Percentiles rank a stretch among this genome's conserved stretches.
Evolutionary conservation across 2,113 vertebrate species (phyloP).

Genomic region (Empidonax alnorum): DNA sequence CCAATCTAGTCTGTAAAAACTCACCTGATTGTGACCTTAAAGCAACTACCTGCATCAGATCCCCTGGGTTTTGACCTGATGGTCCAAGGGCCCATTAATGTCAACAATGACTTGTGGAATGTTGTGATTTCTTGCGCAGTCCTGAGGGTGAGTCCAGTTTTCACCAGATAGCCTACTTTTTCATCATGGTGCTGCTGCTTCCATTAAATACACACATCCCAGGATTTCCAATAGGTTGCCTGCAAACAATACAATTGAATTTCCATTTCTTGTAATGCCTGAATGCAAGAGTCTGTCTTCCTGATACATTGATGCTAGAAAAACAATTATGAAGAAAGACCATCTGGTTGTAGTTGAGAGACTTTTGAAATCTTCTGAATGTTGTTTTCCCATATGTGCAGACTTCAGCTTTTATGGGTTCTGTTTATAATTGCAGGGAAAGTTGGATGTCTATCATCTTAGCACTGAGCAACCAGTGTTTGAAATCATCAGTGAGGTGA

Average conservation of each 20-base stretch:
- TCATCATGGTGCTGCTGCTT: neutral
- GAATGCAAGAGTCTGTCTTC: neutral
- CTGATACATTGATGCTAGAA: neutral
- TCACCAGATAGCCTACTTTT: neutral
- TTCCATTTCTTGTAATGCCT: neutral
- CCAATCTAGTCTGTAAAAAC: neutral
- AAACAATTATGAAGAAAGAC: neutral
- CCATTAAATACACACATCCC: neutral
- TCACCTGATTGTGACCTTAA: neutral
- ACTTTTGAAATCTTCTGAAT: neutral
- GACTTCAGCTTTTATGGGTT: neutral
- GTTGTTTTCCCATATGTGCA: neutral
- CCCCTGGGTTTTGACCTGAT: neutral
- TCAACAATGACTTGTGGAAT: neutral
- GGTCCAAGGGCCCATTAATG: neutral
- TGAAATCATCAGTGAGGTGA: slow-evolving; percentile 73
- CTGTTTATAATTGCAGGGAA: slow-evolving; percentile 61
- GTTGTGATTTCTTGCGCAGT: neutral
- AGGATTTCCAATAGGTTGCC: neutral
- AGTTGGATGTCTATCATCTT: slow-evolving; percentile 69
- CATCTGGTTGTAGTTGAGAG: neutral
- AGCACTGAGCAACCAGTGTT: slow-evolving; percentile 70
- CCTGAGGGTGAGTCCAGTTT: neutral
- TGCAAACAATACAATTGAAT: neutral
- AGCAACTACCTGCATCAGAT: neutral